Evolutionary conservation across 2,797 vertebrate species (phyloP).

Genomic region (Stomatorhinus walkeri): DNA sequence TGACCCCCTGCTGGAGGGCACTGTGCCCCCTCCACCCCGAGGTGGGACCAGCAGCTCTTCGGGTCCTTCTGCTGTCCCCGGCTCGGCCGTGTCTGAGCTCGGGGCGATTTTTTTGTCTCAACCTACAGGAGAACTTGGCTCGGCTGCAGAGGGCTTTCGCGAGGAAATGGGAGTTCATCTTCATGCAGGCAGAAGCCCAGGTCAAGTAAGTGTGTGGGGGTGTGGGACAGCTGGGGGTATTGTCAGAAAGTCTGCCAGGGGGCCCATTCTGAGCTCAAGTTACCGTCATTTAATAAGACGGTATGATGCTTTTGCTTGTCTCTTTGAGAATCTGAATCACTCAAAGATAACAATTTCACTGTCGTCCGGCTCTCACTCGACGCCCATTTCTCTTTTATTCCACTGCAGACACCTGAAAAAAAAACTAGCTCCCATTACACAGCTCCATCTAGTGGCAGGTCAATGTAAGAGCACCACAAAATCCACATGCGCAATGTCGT

Average conservation of each 20-base stretch:
- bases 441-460: slow-evolving; percentile 49
- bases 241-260: neutral
- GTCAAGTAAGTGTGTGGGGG: slow-evolving; percentile 76
- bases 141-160: slow-evolving; percentile 90
- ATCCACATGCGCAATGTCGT: neutral
- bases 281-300: neutral
- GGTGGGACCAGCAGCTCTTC: neutral
- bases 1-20: neutral
- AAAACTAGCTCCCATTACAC: slow-evolving; percentile 24
- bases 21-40: neutral
- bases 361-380: neutral
- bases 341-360: neutral
- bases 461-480: slow-evolving; percentile 30
- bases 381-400: neutral
- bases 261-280: neutral
- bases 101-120: slow-evolving; percentile 30
- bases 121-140: slow-evolving; percentile 84
- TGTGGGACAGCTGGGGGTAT: neutral
- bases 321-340: neutral
- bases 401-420: neutral
- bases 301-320: neutral
- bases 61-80: neutral
- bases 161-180: slow-evolving; percentile 97
- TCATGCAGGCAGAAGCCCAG: slow-evolving; percentile 96
- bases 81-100: neutral